Evolutionary conservation across 2,888 invertebrate species (phyloP), one percentile per base, ranked within the genome.

Genomic region (Diadromus collaris): DNA sequence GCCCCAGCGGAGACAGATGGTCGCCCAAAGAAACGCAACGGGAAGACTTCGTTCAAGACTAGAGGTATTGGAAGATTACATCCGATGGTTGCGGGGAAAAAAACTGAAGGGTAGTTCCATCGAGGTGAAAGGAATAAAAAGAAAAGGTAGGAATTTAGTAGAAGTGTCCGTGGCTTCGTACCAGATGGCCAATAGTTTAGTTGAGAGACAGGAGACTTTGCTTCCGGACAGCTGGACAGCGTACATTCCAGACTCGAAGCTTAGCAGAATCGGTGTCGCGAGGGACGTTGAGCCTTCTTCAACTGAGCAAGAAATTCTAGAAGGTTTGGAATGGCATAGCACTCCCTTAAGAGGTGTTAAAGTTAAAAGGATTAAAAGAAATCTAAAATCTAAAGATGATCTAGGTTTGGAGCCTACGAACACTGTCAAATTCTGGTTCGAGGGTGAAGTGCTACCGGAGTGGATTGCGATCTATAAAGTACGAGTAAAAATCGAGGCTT

Each of bases 161-260:
- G 56, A 74, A 65, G 24, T 74, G 13, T 46, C 16, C 9, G 6
- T 60, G 7, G 9, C 41, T 0, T 32, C 65, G 0, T 27, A 32
- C 19, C 32, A 29, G 10, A 16, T 29, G 2, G 74, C 65, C 0
- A 74, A 74, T 2, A 32, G 2, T 0, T 9, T 74, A 1, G 38
- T 74, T 0, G 34, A 44, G 4, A 44, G 24, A 6, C 74, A 61
- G n/a, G 16, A 46, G 7, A 21, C 5, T 4, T 1, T 19, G 2
- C 34, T 67, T 0, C 67, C 60, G 2, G 6, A n/a, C 1, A 7
- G 29, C 7, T 75, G 74, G 60, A 44, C 16, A 24, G 61, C 67
- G 3, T 68, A 58, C 51, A 75, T 75, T 10, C 68, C 74, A 2
- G 67, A 68, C 34, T 48, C n/a, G 3, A 60, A 46, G 34, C 16